Base-by-base conservation (phyloP, 37 sponge, comb jelly and placozoan species). In the Aplysina aerophoba region DNA sequence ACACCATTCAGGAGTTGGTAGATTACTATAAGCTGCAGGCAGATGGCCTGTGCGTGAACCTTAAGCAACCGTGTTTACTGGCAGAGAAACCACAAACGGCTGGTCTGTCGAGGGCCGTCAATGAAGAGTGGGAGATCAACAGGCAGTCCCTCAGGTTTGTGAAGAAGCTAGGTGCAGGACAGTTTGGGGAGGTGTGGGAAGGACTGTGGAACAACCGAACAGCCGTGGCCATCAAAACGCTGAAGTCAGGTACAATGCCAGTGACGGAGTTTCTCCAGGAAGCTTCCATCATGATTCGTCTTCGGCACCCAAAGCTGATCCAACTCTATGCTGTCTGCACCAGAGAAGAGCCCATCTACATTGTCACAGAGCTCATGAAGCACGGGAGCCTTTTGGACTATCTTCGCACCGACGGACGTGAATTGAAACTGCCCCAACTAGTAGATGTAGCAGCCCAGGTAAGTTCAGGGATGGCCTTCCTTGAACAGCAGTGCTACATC, bases 261-360 rank as follows among this genome's bases (percentile, higher is more conserved):
- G 85, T 88, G 3, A 79, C 80, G 15, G 98, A 97, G 85, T 99
- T 99, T 65, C 89, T 99, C 25, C 94, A 99, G 71, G 99, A 97
- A 64, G 97, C 97, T 15, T 74, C 88, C 16, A 87, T 97, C 35
- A 98, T 98, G 99, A 98, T 97, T 82, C 87, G 89, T 50, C 85
- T 98, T 0, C 93, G 99, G 0, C 99, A 98, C 83, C 92, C 91
- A 19, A 98, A 98, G 80, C 90, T 98, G 77, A 94, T 98, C 65
- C 99, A 98, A 77, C 85, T 98, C 33, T 98, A 97, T 61, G 99
- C 99, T 24, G 97, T 98, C 36, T 98, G 99, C 67, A 98, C 95
- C 14, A 83, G 85, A 54, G 92, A 92, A 55, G 99, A 98, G 62
- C 99, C 99, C 31, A 95, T 98, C 68, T 93, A 87, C 59, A 98